Evolutionary conservation across 2,113 vertebrate species (phyloP), one percentile per base, ranked within the genome.

Genomic region (Laticauda colubrina): DNA sequence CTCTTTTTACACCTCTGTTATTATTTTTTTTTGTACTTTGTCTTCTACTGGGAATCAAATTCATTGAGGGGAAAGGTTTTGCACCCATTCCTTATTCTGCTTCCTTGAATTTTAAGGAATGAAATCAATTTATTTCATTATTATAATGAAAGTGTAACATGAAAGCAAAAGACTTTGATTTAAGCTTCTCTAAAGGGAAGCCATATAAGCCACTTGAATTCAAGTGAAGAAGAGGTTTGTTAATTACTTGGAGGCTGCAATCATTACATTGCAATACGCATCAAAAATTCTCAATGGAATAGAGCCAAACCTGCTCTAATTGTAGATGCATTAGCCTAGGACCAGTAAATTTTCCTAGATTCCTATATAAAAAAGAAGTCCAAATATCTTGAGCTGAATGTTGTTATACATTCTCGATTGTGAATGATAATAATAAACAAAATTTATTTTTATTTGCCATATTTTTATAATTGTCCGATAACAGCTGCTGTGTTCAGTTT

Each of bases 91-190:
- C 51, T 59, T 61, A 75, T 89, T 85, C 56, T 39, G 29, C 45
- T 56, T 81, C 48, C 75, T 86, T 90, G 4, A 23, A 43, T 56
- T 93, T 90, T 86, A 48, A 93, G 89, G 64, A 89, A 93, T 89
- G 14, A 86, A 87, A 90, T n/a, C 88, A 90, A 14, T 45, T 93
- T 61, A 69, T 92, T 86, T 95, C 59, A 57, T 89, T 88, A 11
- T 24, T 53, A 11, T 43, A 87, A 86, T 88, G 34, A 55, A 90
- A 90, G 55, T 34, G 87, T 61, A 3, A 11, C 4, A 15, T 94
- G 87, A 94, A 93, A 94, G 59, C 86, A 64, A 55, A 95, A 91
- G n/a, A 94, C 34, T 94, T 54, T 45, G 3, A 57, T 93, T 91
- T 93, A 90, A 92, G 92, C 43, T 54, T 26, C 29, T 23, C 7